Evolutionary conservation across 2,888 invertebrate genomes (phyloP).

Genomic region (Agrotis ipsilon): DNA sequence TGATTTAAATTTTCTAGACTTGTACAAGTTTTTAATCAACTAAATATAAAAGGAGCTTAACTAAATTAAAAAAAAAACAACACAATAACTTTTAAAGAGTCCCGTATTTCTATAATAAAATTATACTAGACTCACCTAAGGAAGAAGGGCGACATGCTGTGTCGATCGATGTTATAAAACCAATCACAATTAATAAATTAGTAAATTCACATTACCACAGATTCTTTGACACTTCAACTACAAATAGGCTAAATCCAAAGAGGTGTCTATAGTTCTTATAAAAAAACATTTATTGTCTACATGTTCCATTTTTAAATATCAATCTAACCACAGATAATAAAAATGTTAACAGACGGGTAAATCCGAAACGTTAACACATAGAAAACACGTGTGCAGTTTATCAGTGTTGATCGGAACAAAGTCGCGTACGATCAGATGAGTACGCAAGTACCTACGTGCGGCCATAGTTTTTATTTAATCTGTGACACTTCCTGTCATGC

Average conservation of each 20-base stretch:
- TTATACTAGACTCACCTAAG: no score
- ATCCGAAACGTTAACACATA: conserved; percentile 50
- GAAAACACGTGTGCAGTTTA: conserved; percentile 55
- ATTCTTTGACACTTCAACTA: not conserved
- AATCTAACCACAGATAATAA: conserved; percentile 38
- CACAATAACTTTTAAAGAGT: no score
- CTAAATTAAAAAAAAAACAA: no score
- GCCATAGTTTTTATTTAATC: conserved; percentile 67
- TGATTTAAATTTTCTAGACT: no score
- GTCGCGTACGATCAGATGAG: conserved; percentile 64
- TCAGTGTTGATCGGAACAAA: conserved; percentile 59
- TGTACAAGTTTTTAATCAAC: no score
- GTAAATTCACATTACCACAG: not conserved
- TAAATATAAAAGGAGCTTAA: no score
- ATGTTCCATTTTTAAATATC: conserved; percentile 44
- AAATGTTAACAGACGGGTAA: conserved; percentile 43
- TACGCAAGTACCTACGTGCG: conserved; percentile 58
- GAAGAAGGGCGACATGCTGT: no score
- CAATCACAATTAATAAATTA: not conserved
- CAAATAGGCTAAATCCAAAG: not conserved
- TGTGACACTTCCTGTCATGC: conserved; percentile 74
- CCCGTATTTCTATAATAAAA: no score
- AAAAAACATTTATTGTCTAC: not conserved
- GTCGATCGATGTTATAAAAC: not conserved
- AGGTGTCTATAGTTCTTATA: no score